phyloP scores from a whole-genome alignment of 2,797 vertebrate species.

The Okamejei kenojei region DNA sequence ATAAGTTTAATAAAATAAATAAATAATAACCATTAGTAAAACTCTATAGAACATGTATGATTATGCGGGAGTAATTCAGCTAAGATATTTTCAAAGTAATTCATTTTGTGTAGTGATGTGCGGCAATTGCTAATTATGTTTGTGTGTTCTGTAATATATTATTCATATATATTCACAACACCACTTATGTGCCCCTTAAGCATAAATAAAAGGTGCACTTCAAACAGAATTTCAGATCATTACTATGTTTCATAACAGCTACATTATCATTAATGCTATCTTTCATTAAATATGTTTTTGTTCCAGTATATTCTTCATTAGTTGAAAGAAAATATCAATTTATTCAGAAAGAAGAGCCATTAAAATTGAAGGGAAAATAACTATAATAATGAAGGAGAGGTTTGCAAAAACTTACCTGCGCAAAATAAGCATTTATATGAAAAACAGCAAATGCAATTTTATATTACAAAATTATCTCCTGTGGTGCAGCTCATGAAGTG shows the following conservation, averaged over 20 bases:
- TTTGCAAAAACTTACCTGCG: neutral
- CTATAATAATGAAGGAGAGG: neutral
- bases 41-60: neutral
- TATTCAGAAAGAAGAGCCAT: neutral
- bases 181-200: neutral
- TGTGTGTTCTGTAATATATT: neutral
- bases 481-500: neutral
- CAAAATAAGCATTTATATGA: neutral
- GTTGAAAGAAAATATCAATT: neutral
- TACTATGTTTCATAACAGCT: slow-evolving; percentile 9
- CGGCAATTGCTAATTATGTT: slow-evolving; percentile 16
- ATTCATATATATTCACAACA: neutral
- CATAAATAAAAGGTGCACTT: slow-evolving; percentile 14
- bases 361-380: slow-evolving; percentile 13
- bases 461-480: neutral
- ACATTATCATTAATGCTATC: slow-evolving; percentile 1
- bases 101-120: slow-evolving; percentile 21
- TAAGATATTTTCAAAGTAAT: slow-evolving; percentile 8
- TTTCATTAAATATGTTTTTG: neutral
- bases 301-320: neutral
- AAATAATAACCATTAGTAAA: neutral
- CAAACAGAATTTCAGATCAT: neutral
- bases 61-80: neutral
- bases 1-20: too few relatives aligned
- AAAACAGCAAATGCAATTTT: neutral